Evolutionary conservation across 2,888 invertebrate species (phyloP), one percentile per base, ranked within the genome.

Genomic region (Trissoscelio sp.): DNA sequence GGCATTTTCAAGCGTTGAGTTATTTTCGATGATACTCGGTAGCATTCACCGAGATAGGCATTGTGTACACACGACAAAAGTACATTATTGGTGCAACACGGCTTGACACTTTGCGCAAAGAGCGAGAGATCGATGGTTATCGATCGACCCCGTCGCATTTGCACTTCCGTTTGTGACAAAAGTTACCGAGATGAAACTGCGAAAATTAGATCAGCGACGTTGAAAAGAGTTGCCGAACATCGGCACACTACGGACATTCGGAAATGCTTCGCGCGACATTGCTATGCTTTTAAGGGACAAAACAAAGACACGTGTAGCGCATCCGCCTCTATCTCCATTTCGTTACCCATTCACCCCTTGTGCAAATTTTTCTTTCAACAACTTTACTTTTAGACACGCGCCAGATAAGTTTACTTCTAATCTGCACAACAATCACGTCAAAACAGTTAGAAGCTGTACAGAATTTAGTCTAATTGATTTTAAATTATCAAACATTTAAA

Each of bases 201-300:
- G 12, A 73, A 31, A 67, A 77, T 62, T 66, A 72, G 70, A 75
- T 72, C 75, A 72, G 14, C 62, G 48, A 31, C 11, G 22, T 28
- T 44, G 60, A 67, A 75, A 66, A 74, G 62, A 79, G 73, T 69
- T 69, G 18, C 14, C 55, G 44, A 66, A 73, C 70, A 73, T 14
- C 16, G 28, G 3, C 18, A 53, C 18, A 53, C 20, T 39, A 18
- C 64, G 58, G 58, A 44, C 75, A 51, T 58, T 70, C 58, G 66
- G 34, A 51, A 53, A 78, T 64, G 44, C 72, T 67, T 77, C 9
- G 39, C 66, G 57, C 51, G 18, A 81, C 81, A 81, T 34, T 58
- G 46, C 57, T 82, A 82, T 82, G 82, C 82, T 82, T 82, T 82
- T 74, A 82, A 39, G 39, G 22, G 62, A 55, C 70, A 67, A 73